A percentile compares a stretch with the other conserved stretches of the same genome.
phyloP scores from a whole-genome alignment of 2,113 vertebrate genomes.

The Lynx canadensis region DNA sequence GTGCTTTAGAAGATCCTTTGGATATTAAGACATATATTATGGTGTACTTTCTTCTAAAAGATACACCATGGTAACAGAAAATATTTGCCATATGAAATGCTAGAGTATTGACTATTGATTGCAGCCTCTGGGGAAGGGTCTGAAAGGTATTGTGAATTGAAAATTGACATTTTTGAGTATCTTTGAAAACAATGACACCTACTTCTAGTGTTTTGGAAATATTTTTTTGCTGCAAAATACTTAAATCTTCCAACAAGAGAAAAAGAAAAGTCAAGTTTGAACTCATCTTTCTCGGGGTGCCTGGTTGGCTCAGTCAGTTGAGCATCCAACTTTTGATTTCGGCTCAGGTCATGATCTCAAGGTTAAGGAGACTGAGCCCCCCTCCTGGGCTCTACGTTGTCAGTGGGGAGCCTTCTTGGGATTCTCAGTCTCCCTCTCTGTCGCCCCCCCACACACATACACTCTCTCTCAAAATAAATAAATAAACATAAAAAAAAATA shows the following conservation, averaged over 20 bases:
- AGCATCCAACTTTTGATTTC: too few species aligned
- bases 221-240: not conserved
- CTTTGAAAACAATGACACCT: not conserved
- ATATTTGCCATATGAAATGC: accelerated
- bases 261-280: slow-evolving; percentile 48
- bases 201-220: not conserved
- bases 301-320: too few species aligned
- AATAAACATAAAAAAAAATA: not conserved
- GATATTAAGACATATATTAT: not conserved
- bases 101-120: not conserved
- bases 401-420: too few species aligned
- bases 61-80: accelerated
- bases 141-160: not conserved
- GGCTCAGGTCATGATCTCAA: too few species aligned
- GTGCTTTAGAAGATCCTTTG: not conserved
- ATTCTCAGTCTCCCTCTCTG: too few species aligned
- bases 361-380: too few species aligned
- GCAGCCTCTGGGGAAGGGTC: not conserved
- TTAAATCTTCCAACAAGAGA: slow-evolving; percentile 25
- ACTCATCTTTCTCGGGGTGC: not conserved
- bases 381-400: too few species aligned
- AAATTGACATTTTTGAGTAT: not conserved
- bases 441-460: too few species aligned
- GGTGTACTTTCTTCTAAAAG: not conserved
- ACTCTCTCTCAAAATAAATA: too few species aligned